phyloP scores from a whole-genome alignment of 2,797 vertebrate genomes.

The Cossypha niveicapilla region DNA sequence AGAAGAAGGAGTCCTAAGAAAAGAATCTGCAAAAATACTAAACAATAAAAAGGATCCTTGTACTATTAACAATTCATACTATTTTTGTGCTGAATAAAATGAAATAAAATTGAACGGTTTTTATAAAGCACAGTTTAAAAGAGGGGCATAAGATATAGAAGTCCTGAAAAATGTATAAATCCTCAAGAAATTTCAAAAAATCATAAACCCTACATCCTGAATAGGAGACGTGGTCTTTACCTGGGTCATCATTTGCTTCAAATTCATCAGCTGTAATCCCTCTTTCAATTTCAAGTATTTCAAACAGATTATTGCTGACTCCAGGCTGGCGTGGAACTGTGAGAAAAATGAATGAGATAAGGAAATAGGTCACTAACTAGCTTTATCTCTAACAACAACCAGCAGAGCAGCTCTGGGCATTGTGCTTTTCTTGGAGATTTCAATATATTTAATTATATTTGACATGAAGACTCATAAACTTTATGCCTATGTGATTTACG shows the following conservation, averaged over 20 bases:
- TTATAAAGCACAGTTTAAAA: neutral
- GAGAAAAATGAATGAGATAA: slow-evolving; percentile 15
- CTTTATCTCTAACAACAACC: neutral
- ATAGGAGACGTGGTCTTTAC: slow-evolving; percentile 57
- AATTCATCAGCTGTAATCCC: slow-evolving; percentile 88
- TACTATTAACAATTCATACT: neutral
- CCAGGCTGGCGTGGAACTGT: slow-evolving; percentile 89
- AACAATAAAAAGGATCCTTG: neutral
- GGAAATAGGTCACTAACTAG: neutral
- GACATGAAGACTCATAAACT: neutral
- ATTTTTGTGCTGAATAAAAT: neutral
- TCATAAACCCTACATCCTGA: neutral
- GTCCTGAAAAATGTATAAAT: neutral
- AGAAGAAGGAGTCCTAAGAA: neutral
- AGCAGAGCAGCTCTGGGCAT: neutral
- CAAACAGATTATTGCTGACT: slow-evolving; percentile 82
- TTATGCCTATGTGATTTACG: neutral
- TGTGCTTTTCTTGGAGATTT: neutral
- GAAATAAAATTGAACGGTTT: neutral
- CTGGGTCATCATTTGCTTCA: slow-evolving; percentile 89
- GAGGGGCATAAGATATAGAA: neutral
- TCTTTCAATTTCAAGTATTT: slow-evolving; percentile 90
- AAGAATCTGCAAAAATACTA: neutral
- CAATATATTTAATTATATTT: neutral
- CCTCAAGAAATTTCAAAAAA: neutral